Conservation (phyloP, 2,113 vertebrate species). For the Copsychus sechellarum region DNA sequence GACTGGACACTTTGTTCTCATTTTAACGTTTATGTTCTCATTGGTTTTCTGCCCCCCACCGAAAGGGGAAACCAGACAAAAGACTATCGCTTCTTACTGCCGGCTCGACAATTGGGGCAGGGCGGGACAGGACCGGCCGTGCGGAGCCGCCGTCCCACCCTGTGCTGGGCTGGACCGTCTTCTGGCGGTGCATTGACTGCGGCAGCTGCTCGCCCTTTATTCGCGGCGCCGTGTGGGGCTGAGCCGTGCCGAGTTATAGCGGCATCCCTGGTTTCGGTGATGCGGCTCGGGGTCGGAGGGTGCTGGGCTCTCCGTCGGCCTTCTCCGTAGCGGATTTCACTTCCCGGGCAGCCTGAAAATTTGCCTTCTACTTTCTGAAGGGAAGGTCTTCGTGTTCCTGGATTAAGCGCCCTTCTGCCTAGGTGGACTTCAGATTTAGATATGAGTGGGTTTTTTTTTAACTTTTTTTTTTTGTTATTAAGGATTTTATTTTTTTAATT, state of each 20-base stretch:
- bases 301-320: neutral
- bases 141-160: neutral
- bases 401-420: neutral
- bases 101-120: slow-evolving; percentile 39
- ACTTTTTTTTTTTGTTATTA: neutral
- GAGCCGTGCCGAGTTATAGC: neutral
- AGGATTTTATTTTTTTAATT: neutral
- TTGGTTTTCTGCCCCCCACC: slow-evolving; percentile 20
- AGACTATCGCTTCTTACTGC: slow-evolving; percentile 9
- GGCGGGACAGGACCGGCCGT: neutral
- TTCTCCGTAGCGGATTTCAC: neutral
- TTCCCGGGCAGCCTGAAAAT: slow-evolving; percentile 65
- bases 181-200: neutral
- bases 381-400: slow-evolving; percentile 56
- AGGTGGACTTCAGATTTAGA: slow-evolving; percentile 10
- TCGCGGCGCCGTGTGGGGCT: neutral
- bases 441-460: neutral
- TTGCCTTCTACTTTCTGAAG: slow-evolving; percentile 73
- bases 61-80: slow-evolving; percentile 84
- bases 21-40: slow-evolving; percentile 84
- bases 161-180: neutral
- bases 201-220: neutral
- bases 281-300: neutral
- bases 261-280: neutral
- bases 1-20: slow-evolving; percentile 85